Base-by-base conservation (phyloP, 1,140 invertebrate genomes). In the Bombus breviceps region DNA sequence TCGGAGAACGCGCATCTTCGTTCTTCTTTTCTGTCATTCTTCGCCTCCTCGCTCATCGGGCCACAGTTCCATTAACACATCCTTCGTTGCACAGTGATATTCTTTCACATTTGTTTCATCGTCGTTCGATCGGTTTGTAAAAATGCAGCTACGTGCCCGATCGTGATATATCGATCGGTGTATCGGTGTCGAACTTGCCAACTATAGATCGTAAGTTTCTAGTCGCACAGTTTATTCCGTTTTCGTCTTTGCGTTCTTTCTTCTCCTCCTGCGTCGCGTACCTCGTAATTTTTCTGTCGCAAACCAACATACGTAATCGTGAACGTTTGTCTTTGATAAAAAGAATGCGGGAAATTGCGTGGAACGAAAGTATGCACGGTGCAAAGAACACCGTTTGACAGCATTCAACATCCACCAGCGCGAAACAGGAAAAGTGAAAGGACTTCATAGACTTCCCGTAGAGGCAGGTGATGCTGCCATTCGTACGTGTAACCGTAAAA, bases 371-470 rank as follows among this genome's bases (percentile, higher is more conserved):
- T 69, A 57, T n/a, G 15, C 43, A 9, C 59, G 18, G 72, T 15
- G 39, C 34, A 34, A 22, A 34, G 13, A 66, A 53, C 37, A 28
- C 4, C 62, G 66, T 69, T 68, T 68, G 77, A 80, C 77, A 47
- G 47, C 59, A 57, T 72, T 32, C 47, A 18, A 80, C 72, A 66
- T 81, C 62, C 62, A 79, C 25, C 72, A 74, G 85, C 64, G 87
- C 39, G 64, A 86, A 89, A 77, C 53, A 81, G 86, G 86, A 85
- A 88, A 90, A 90, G 89, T 90, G 89, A 90, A 90, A 90, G 89
- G 89, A 86, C 18, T 66, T 79, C 15, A 12, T 59, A 66, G 77
- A 62, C 85, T 89, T 86, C 75, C 66, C 72, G 80, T 85, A 66
- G 37, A 53, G 47, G 37, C 76, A 59, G 62, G 66, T 80, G 82